A percentile compares a stretch with the other conserved stretches of the same genome.
Evolutionary conservation across 37 sponge, comb jelly and placozoan genomes (phyloP).

Genomic region (Tethya wilhelma): DNA sequence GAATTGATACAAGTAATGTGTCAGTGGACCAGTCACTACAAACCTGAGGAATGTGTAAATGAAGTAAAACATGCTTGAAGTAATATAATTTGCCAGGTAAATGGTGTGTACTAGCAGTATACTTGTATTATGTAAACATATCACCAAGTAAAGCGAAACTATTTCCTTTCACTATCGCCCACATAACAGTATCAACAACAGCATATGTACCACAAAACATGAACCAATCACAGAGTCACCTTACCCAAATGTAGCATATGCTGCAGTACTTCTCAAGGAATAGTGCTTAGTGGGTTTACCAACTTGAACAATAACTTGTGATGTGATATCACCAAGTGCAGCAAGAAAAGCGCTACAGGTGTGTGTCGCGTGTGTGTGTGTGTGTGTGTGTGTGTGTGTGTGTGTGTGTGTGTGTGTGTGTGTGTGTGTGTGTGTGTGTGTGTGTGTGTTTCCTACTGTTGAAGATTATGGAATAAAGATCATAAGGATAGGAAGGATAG

Average conservation of each 20-base stretch:
- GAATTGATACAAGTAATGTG: slow-evolving; percentile 49
- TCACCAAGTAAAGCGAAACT: too few relatives aligned
- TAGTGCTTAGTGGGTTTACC: slow-evolving; percentile 16
- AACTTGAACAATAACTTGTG: slow-evolving; percentile 30
- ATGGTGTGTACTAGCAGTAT: too few relatives aligned
- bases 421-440: too few relatives aligned
- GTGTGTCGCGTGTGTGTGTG: not conserved
- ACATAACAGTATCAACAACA: too few relatives aligned
- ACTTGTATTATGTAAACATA: too few relatives aligned
- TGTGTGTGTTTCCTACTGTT: too few relatives aligned
- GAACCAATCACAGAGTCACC: not conserved
- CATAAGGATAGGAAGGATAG: too few relatives aligned
- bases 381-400: slow-evolving; percentile 4
- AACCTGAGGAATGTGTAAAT: slow-evolving; percentile 31
- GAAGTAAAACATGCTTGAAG: too few relatives aligned
- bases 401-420: not conserved
- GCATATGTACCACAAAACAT: not conserved
- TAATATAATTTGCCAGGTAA: too few relatives aligned
- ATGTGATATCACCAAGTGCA: slow-evolving; percentile 30
- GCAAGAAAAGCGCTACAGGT: slow-evolving; percentile 39
- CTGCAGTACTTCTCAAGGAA: slow-evolving; percentile 53
- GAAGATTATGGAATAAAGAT: too few relatives aligned
- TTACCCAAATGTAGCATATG: slow-evolving; percentile 64
- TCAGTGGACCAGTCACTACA: slow-evolving; percentile 70
- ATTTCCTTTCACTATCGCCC: too few relatives aligned